Percentiles rank a stretch among this genome's conserved stretches.
phyloP scores from a whole-genome alignment of 2,797 vertebrate genomes.

The Spheniscus humboldti region DNA sequence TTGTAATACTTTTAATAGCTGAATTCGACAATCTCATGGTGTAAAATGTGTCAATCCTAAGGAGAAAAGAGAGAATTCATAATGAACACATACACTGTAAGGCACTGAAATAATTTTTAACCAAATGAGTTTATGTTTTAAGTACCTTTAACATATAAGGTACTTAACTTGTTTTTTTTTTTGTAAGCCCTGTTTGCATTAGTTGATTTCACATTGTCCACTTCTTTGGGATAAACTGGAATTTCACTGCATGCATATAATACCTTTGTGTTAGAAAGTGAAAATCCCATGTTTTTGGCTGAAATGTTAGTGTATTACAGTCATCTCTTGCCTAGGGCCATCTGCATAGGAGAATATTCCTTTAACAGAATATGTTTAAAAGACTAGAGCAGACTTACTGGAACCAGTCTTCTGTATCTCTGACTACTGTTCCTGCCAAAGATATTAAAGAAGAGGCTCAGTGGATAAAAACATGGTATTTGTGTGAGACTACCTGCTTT shows the following conservation, averaged over 20 bases:
- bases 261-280: conserved; percentile 8
- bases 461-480: conserved; percentile 54
- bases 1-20: neutral
- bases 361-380: conserved; percentile 43
- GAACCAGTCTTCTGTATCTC: conserved; percentile 50
- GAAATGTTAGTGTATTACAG: conserved; percentile 23
- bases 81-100: neutral
- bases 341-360: conserved; percentile 19
- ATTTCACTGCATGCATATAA: neutral
- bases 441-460: conserved; percentile 43
- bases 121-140: neutral
- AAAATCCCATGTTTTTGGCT: conserved; percentile 26
- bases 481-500: conserved; percentile 72
- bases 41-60: neutral
- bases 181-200: neutral
- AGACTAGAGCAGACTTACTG: conserved; percentile 37
- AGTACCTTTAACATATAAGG: neutral
- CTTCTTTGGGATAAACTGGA: neutral
- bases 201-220: neutral
- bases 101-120: neutral
- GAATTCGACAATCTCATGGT: neutral
- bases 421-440: conserved; percentile 55
- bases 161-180: neutral
- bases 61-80: neutral
- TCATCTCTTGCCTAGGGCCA: conserved; percentile 32